A percentile compares a stretch with the other conserved stretches of the same genome.
phyloP scores from a whole-genome alignment of 2,797 vertebrate species.

The Alfaro cultratus region DNA sequence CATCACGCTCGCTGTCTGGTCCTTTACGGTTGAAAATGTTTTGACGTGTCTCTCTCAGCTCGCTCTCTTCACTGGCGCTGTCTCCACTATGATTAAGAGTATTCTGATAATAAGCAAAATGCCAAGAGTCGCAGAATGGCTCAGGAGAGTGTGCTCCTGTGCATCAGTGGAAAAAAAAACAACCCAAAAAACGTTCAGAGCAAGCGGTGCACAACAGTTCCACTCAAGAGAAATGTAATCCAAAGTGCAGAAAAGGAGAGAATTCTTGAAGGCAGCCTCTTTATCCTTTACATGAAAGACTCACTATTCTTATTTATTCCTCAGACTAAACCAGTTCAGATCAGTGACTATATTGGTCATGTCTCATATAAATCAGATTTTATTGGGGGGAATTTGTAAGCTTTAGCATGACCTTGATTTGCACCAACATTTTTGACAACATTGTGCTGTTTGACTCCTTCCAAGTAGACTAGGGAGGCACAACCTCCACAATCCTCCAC shows the following conservation, averaged over 20 bases:
- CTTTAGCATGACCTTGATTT: conserved; percentile 55
- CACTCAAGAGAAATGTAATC: conserved; percentile 73
- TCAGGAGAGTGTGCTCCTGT: conserved; percentile 56
- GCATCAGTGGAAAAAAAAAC: conserved; percentile 5
- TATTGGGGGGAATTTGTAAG: conserved; percentile 34
- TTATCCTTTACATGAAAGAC: conserved; percentile 65
- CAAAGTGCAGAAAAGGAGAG: conserved; percentile 59
- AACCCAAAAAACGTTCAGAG: conserved; percentile 60
- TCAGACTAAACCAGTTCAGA: conserved; percentile 44
- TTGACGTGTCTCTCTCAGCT: conserved; percentile 81
- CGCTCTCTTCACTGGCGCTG: conserved; percentile 77
- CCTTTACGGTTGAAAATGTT: conserved; percentile 83
- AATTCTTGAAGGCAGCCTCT: conserved; percentile 64
- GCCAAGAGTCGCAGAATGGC: conserved; percentile 74
- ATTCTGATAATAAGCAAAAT: conserved; percentile 80
- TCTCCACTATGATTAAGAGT: conserved; percentile 81
- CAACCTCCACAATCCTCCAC: conserved; percentile 40
- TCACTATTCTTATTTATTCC: conserved; percentile 54
- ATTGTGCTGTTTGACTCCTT: conserved; percentile 74
- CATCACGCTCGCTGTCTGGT: conserved; percentile 82
- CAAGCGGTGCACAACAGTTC: conserved; percentile 70
- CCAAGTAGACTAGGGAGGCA: conserved; percentile 69
- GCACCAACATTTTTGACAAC: conserved; percentile 54
- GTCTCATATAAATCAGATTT: conserved; percentile 51
- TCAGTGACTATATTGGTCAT: conserved; percentile 39